These are phyloP conservation scores for Thymelicus acteon DNA, from an alignment of 2,888 invertebrate genomes.

Conservation along the genomic window DNA sequence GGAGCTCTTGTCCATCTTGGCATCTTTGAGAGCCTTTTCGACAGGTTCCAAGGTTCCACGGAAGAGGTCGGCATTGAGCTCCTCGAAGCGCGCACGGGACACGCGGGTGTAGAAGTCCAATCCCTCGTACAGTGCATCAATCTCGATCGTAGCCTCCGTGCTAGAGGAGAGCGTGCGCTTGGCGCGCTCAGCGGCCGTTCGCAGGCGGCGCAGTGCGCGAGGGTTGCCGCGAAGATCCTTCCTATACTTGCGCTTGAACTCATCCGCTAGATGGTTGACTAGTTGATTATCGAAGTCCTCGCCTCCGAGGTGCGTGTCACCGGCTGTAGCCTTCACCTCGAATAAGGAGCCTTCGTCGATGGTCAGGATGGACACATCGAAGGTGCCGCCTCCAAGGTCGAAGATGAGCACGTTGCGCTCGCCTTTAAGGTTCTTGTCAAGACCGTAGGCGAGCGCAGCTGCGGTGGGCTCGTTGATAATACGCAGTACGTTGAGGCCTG, in stretches of 20 bases:
- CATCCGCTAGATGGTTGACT: constrained; percentile 87
- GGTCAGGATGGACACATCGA: constrained; percentile 93
- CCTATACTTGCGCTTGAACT: constrained; percentile 89
- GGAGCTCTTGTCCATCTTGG: constrained; percentile 90
- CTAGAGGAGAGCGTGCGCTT: constrained; percentile 91
- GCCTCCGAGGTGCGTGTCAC: constrained; percentile 93
- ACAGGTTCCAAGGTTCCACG: constrained; percentile 90
- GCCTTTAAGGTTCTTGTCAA: constrained; percentile 87
- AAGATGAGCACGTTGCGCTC: constrained; percentile 87
- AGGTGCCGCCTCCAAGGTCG: constrained; percentile 88
- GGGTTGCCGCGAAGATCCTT: constrained; percentile 88
- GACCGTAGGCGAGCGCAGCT: constrained; percentile 89
- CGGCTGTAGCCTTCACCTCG: constrained; percentile 92
- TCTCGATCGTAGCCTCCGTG: constrained; percentile 90
- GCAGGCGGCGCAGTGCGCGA: constrained; percentile 87
- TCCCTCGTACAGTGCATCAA: constrained; percentile 90
- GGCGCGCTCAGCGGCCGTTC: constrained; percentile 91
- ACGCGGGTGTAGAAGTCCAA: constrained; percentile 88
- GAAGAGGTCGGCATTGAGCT: constrained; percentile 89
- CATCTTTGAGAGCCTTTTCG: constrained; percentile 91
- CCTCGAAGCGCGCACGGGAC: constrained; percentile 90
- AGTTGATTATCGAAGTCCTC: constrained; percentile 88
- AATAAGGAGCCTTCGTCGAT: constrained; percentile 92
- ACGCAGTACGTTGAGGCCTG: constrained; percentile 91
- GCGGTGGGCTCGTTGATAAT: constrained; percentile 94